A percentile compares a stretch with the other conserved stretches of the same genome.
These are phyloP conservation scores for Elymnias hypermnestra DNA, from an alignment of 1,140 invertebrate genomes.

Conservation along the genomic window DNA sequence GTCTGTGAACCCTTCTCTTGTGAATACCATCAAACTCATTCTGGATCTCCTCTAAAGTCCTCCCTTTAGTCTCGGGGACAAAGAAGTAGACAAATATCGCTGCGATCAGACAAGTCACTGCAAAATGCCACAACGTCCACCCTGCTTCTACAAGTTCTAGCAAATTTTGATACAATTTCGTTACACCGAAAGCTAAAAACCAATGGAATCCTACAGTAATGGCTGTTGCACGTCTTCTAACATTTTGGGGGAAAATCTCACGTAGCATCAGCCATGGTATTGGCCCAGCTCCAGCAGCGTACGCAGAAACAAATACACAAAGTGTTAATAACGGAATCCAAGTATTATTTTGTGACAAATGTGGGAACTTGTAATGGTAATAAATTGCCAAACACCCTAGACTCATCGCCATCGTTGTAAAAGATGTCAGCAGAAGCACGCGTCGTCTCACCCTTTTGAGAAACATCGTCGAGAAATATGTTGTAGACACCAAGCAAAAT, in stretches of 20 bases:
- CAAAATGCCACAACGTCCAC: conserved; percentile 82
- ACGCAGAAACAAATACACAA: conserved; percentile 61
- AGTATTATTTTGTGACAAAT: conserved; percentile 32
- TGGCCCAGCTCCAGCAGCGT: conserved; percentile 75
- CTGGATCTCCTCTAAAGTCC: conserved; percentile 85
- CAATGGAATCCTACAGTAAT: conserved; percentile 82
- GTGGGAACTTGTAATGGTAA: conserved; percentile 76
- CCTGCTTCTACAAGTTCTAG: conserved; percentile 76
- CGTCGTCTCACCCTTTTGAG: conserved; percentile 85
- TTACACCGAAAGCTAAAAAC: conserved; percentile 82
- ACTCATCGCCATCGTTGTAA: conserved; percentile 78
- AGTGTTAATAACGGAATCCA: conserved; percentile 64
- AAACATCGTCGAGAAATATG: conserved; percentile 81
- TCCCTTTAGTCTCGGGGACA: conserved; percentile 88
- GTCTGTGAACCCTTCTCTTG: conserved; percentile 57
- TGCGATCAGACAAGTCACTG: conserved; percentile 78
- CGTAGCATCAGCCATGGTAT: conserved; percentile 82
- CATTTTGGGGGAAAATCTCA: conserved; percentile 80
- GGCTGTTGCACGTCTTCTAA: conserved; percentile 80
- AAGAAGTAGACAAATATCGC: conserved; percentile 81
- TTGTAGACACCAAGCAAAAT: conserved; percentile 82
- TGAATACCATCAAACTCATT: conserved; percentile 75
- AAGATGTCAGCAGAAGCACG: conserved; percentile 82
- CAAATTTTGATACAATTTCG: conserved; percentile 79
- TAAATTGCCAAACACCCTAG: conserved; percentile 78